These are phyloP conservation scores for Chloroclysta siterata DNA, from an alignment of 2,888 invertebrate genomes.

Conservation along the genomic window DNA sequence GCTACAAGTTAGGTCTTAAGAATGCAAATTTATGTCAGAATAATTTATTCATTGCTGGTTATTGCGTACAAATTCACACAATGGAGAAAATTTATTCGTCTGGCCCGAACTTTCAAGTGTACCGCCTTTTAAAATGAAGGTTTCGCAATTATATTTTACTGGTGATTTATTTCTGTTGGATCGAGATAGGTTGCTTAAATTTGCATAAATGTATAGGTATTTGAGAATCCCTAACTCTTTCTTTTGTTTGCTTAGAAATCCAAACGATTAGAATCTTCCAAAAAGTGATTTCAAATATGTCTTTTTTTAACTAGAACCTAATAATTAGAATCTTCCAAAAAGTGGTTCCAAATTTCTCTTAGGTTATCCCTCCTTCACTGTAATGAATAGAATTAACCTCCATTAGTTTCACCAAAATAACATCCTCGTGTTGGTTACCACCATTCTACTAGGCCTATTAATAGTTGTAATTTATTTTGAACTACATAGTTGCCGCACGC, in stretches of 20 bases:
- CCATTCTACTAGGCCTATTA: too few relatives aligned
- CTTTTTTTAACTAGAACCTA: too few relatives aligned
- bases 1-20: slow-evolving; percentile 54
- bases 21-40: slow-evolving; percentile 64
- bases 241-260: background rate
- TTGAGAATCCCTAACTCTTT: background rate
- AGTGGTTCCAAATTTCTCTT: too few relatives aligned
- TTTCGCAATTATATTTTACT: slow-evolving; percentile 55
- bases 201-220: slow-evolving; percentile 29
- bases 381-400: too few relatives aligned
- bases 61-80: slow-evolving; percentile 68
- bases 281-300: too few relatives aligned
- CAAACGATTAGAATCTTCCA: background rate
- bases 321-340: too few relatives aligned
- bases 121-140: slow-evolving; percentile 47
- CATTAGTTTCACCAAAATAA: too few relatives aligned
- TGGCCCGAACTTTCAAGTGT: slow-evolving; percentile 56
- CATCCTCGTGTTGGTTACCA: too few relatives aligned
- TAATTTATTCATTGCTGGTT: slow-evolving; percentile 70
- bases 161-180: slow-evolving; percentile 37
- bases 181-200: slow-evolving; percentile 33
- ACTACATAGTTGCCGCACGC: too few relatives aligned
- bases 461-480: too few relatives aligned
- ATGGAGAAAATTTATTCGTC: slow-evolving; percentile 67
- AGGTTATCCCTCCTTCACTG: too few relatives aligned